Conservation (phyloP, 1,140 invertebrate species). For the Caligus rogercresseyi region DNA sequence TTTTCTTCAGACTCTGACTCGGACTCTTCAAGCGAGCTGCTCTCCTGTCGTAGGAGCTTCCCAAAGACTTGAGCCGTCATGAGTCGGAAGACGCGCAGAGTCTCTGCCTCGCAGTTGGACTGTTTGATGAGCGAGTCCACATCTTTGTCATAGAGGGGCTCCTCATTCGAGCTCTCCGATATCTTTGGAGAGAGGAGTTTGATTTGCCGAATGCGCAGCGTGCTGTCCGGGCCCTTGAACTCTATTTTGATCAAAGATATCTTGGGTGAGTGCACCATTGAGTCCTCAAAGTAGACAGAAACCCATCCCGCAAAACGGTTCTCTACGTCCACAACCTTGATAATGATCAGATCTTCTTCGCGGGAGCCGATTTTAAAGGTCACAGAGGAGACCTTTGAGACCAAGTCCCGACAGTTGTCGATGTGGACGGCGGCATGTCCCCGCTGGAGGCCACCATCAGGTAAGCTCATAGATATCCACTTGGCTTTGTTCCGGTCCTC, state of each 20-base stretch:
- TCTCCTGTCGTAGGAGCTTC: constrained; percentile 6
- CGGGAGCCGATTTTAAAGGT: constrained; percentile 59
- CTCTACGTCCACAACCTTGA: constrained; percentile 65
- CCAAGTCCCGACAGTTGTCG: constrained; percentile 46
- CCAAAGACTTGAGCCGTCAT: constrained; percentile 61
- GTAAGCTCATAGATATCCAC: constrained; percentile 42
- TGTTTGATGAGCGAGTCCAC: constrained; percentile 47
- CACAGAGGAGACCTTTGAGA: constrained; percentile 44
- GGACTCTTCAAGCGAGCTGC: constrained; percentile 26
- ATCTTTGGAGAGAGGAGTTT: constrained; percentile 39
- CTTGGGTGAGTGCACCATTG: not conserved
- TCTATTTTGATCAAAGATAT: constrained; percentile 37
- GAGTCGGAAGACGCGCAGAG: constrained; percentile 75
- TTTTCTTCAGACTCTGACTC: constrained; percentile 44
- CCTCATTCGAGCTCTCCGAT: constrained; percentile 28
- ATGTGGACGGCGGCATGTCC: constrained; percentile 64
- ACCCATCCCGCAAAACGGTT: constrained; percentile 63
- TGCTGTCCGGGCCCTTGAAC: constrained; percentile 75
- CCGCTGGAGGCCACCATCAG: constrained; percentile 34
- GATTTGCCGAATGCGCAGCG: constrained; percentile 68
- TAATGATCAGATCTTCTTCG: constrained; percentile 55
- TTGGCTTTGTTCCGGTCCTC: constrained; percentile 83
- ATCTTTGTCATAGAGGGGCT: constrained; percentile 21
- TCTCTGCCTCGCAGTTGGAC: constrained; percentile 73
- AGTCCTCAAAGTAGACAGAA: constrained; percentile 2